Conservation (phyloP, 2,888 invertebrate species). For the Drosophila conformis region DNA sequence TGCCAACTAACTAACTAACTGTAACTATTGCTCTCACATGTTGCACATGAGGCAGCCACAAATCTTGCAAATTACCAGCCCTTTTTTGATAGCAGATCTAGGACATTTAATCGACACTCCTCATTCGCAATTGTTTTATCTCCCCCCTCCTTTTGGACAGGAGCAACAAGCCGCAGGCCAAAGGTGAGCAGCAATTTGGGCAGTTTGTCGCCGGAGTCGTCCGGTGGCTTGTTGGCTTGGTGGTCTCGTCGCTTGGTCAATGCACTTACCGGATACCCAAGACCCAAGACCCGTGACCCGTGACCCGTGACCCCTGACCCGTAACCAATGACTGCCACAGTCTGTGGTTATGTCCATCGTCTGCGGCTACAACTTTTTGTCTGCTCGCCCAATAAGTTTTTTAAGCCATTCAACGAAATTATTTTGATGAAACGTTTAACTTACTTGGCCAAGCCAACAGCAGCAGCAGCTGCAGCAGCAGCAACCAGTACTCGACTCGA, state of each 20-base stretch:
- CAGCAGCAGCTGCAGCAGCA: neutral
- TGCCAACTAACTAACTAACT: neutral
- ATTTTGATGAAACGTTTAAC: slow-evolving; percentile 52
- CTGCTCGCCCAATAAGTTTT: slow-evolving; percentile 29
- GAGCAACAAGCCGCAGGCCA: slow-evolving; percentile 21
- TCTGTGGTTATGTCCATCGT: slow-evolving; percentile 34
- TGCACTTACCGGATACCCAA: slow-evolving; percentile 27
- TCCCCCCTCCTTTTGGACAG: neutral
- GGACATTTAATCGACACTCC: neutral
- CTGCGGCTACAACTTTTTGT: slow-evolving; percentile 17
- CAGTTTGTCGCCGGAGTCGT: neutral
- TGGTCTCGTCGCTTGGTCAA: slow-evolving; percentile 34
- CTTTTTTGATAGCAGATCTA: neutral
- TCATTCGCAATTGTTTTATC: neutral
- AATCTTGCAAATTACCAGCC: neutral
- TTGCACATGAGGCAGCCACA: slow-evolving; percentile 4
- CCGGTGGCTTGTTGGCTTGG: neutral
- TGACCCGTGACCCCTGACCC: neutral
- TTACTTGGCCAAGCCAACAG: slow-evolving; percentile 19
- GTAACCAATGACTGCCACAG: neutral
- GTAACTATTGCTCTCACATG: neutral
- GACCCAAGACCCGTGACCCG: neutral
- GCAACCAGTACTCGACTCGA: neutral
- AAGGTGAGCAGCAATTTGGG: slow-evolving; percentile 3
- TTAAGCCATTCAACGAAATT: slow-evolving; percentile 47